phyloP scores from a whole-genome alignment of 2,113 vertebrate genomes.

The Apistogramma diplotaenia region DNA sequence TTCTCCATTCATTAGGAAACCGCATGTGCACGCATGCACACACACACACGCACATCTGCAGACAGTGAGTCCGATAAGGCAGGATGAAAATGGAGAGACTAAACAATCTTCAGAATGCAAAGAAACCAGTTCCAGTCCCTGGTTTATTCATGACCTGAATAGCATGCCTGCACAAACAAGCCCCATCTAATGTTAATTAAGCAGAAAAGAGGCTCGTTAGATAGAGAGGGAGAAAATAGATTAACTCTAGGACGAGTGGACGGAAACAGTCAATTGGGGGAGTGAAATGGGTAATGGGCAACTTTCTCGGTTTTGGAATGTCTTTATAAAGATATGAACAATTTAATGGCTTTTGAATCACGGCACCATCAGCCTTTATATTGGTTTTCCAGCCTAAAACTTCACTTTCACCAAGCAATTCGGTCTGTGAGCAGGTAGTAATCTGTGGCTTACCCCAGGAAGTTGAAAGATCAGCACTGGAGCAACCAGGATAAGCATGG shows the following conservation, averaged over 20 bases:
- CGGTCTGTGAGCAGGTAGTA: not conserved
- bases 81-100: constrained; percentile 54
- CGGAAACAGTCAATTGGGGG: constrained; percentile 44
- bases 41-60: constrained; percentile 7
- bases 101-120: constrained; percentile 51
- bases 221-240: constrained; percentile 43
- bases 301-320: not conserved
- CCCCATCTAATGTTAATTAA: constrained; percentile 73
- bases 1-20: constrained; percentile 61
- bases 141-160: constrained; percentile 76
- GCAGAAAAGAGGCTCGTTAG: constrained; percentile 59
- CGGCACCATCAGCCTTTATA: not conserved
- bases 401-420: not conserved
- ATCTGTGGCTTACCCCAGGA: not conserved
- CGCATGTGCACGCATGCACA: constrained; percentile 8
- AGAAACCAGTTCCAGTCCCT: constrained; percentile 66
- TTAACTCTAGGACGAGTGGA: constrained; percentile 42
- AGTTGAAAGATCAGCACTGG: not conserved
- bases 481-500: not conserved
- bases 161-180: constrained; percentile 67
- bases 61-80: constrained; percentile 43
- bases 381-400: not conserved
- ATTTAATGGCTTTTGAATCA: not conserved
- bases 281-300: not conserved
- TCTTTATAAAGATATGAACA: not conserved